A percentile compares a stretch with the other conserved stretches of the same genome.
Conservation (phyloP, 2,113 vertebrate genomes). For the Polypterus senegalus region DNA sequence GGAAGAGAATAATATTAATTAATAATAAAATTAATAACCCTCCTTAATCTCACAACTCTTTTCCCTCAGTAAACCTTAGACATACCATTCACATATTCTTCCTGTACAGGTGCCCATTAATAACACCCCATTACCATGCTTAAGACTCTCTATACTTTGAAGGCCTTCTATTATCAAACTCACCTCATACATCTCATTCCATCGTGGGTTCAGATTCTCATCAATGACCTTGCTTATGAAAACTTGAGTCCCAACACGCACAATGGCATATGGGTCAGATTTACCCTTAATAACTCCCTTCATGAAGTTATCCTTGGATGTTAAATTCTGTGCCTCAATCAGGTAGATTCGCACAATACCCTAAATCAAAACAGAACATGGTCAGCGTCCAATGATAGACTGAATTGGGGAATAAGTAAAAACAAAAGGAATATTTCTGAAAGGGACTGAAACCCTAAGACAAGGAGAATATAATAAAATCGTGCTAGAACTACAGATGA, state of each 20-base stretch:
- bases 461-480: neutral
- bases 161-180: conserved; percentile 11
- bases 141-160: no score
- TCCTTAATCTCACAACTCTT: no score
- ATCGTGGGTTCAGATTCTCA: conserved; percentile 71
- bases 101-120: no score
- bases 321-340: conserved; percentile 62
- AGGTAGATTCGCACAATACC: conserved; percentile 81
- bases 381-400: neutral
- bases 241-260: conserved; percentile 78
- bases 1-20: no score
- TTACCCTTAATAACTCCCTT: conserved; percentile 77
- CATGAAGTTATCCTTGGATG: conserved; percentile 73
- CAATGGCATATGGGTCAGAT: conserved; percentile 77
- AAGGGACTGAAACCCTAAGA: neutral
- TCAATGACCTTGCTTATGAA: conserved; percentile 73
- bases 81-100: no score
- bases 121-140: no score
- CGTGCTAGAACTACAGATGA: neutral
- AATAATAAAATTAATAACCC: no score
- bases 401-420: neutral
- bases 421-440: neutral
- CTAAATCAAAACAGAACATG: conserved; percentile 30
- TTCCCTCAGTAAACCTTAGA: no score
- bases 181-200: conserved; percentile 87